These are phyloP conservation scores for Polymixis lichenea DNA, from an alignment of 2,888 invertebrate genomes.

Conservation along the genomic window DNA sequence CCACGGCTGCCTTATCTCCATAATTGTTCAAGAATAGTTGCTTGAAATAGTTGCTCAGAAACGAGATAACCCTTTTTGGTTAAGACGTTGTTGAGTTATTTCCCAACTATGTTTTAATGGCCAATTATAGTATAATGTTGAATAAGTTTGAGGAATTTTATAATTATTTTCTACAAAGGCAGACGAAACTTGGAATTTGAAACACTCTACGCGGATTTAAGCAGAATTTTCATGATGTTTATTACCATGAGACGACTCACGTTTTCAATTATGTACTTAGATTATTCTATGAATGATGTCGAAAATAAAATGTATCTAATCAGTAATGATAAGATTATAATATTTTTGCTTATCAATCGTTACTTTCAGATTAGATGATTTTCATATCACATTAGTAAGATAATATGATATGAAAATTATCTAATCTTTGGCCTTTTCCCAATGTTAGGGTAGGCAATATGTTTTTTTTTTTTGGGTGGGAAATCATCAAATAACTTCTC, in stretches of 20 bases:
- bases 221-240: not conserved
- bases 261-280: slow-evolving; percentile 20
- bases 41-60: slow-evolving; percentile 34
- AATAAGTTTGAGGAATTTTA: slow-evolving; percentile 37
- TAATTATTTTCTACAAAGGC: slow-evolving; percentile 9
- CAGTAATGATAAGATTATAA: slow-evolving; percentile 26
- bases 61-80: slow-evolving; percentile 37
- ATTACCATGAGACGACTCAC: not conserved
- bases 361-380: not conserved
- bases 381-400: too few species aligned
- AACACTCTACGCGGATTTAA: not conserved
- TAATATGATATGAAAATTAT: too few species aligned
- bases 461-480: too few species aligned
- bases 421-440: too few species aligned
- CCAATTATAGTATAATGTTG: slow-evolving; percentile 8
- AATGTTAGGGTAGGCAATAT: too few species aligned
- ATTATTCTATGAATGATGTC: not conserved
- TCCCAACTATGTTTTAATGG: slow-evolving; percentile 46
- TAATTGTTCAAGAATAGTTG: slow-evolving; percentile 69
- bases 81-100: slow-evolving; percentile 45
- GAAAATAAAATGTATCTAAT: not conserved
- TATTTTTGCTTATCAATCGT: not conserved
- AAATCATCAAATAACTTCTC: too few species aligned
- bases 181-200: not conserved
- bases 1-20: slow-evolving; percentile 54